phyloP scores from a whole-genome alignment of 2,113 vertebrate genomes.

The Pelobates fuscus region DNA sequence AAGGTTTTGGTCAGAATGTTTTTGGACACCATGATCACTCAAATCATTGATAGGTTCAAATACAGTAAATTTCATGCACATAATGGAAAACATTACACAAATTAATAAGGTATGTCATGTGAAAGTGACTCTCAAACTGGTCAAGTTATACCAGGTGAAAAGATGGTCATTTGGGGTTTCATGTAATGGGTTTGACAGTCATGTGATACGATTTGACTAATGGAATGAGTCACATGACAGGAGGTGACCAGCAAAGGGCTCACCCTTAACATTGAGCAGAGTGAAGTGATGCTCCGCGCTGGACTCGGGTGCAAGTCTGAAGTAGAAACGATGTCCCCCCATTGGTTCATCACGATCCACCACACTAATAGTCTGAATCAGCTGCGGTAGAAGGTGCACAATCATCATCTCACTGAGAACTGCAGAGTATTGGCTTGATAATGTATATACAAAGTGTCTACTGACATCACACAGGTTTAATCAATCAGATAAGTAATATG shows the following conservation, averaged over 20 bases:
- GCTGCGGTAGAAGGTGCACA: constrained; percentile 64
- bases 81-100: no score
- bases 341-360: constrained; percentile 94
- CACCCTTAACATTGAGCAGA: constrained; percentile 90
- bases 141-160: neutral
- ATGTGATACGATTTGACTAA: neutral
- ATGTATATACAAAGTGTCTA: no score
- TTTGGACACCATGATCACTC: no score
- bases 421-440: neutral
- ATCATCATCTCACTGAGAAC: neutral
- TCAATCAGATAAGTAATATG: no score
- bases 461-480: no score
- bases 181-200: neutral
- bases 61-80: no score
- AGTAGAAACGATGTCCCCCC: constrained; percentile 89
- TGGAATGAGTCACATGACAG: constrained; percentile 6
- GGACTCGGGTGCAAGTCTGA: constrained; percentile 84
- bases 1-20: no score
- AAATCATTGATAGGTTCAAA: no score
- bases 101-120: no score
- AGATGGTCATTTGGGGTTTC: neutral
- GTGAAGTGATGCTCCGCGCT: constrained; percentile 87
- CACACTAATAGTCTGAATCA: constrained; percentile 96
- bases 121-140: neutral
- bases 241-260: constrained; percentile 53